Percentiles rank a stretch among this genome's conserved stretches.
Conservation (phyloP, 2,113 vertebrate genomes). For the Aplodontia rufa region DNA sequence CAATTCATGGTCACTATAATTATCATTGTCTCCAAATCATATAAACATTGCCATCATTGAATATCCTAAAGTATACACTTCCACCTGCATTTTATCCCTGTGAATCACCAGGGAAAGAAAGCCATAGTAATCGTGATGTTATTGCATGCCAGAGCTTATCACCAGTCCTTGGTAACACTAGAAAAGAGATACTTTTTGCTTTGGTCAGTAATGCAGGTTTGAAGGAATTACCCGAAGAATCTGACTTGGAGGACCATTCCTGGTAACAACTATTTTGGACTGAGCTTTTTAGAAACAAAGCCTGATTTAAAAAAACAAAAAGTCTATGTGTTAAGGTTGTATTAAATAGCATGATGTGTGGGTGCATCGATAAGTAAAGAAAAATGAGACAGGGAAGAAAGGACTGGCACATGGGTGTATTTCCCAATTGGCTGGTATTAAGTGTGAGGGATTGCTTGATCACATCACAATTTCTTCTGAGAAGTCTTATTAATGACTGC, state of each 20-base stretch:
- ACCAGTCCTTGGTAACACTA: not conserved
- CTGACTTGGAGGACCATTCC: not conserved
- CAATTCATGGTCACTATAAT: not conserved
- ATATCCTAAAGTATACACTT: not conserved
- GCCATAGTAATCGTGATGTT: not conserved
- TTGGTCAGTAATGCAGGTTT: not conserved
- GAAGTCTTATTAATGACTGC: not conserved
- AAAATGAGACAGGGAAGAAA: not conserved
- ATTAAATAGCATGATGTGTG: not conserved
- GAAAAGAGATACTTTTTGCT: not conserved
- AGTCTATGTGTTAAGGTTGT: not conserved
- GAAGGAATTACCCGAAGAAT: not conserved
- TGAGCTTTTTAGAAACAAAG: constrained; percentile 2
- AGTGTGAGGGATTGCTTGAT: not conserved
- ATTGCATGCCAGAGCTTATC: not conserved
- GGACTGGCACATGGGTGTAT: not conserved
- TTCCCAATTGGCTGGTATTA: not conserved
- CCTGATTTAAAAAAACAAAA: not conserved
- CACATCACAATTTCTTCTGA: not conserved
- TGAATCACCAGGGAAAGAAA: not conserved
- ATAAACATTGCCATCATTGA: not conserved
- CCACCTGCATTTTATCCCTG: not conserved
- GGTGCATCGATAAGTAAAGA: not conserved
- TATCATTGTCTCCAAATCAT: not conserved
- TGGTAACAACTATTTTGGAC: not conserved